phyloP scores from a whole-genome alignment of 2,888 invertebrate genomes.

The Amphiduros pacificus region DNA sequence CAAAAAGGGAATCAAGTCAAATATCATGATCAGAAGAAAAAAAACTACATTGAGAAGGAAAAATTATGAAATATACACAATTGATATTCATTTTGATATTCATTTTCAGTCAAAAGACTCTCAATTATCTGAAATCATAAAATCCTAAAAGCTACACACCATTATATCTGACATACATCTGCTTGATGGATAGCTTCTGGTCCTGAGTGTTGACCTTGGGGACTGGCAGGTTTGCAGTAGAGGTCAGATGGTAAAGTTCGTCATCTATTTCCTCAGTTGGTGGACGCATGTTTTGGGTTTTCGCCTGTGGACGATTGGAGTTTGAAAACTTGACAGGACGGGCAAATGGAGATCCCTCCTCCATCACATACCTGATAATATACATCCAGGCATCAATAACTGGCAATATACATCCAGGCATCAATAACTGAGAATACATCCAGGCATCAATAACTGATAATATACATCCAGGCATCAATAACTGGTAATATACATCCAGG shows the following conservation, averaged over 20 bases:
- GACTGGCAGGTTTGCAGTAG: slow-evolving; percentile 24
- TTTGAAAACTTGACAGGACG: slow-evolving; percentile 41
- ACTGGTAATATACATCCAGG: too few species aligned
- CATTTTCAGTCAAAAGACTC: not conserved
- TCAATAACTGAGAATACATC: too few species aligned
- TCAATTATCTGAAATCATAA: slow-evolving; percentile 3
- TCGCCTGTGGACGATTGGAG: slow-evolving; percentile 30
- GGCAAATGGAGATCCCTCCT: slow-evolving; percentile 48
- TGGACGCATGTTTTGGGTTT: not conserved
- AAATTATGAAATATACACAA: too few species aligned
- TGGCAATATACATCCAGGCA: too few species aligned
- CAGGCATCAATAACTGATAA: too few species aligned
- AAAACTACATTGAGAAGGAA: too few species aligned
- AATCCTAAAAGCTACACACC: slow-evolving; percentile 31
- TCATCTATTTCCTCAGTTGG: slow-evolving; percentile 29
- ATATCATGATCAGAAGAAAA: too few species aligned
- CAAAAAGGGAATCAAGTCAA: too few species aligned
- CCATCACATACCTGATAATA: slow-evolving; percentile 41
- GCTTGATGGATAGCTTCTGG: slow-evolving; percentile 46
- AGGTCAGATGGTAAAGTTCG: slow-evolving; percentile 15
- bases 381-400: too few species aligned
- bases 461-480: too few species aligned
- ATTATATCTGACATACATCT: slow-evolving; percentile 42
- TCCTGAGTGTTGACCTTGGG: slow-evolving; percentile 44
- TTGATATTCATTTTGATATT: too few species aligned